Evolutionary conservation across 2,888 invertebrate species (phyloP).

Genomic region (Agrochola lychnidis): DNA sequence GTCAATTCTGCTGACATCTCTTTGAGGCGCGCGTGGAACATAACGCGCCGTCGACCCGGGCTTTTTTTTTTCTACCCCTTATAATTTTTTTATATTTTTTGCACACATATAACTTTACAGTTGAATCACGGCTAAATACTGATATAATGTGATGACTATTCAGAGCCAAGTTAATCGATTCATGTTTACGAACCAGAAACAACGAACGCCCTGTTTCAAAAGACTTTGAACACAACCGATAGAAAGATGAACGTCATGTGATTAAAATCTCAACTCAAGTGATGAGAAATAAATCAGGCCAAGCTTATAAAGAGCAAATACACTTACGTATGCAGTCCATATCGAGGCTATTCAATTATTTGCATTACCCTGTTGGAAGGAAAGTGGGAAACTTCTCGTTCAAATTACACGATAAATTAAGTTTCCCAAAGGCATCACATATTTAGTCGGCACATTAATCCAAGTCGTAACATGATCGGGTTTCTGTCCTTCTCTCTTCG

Average conservation of each 20-base stretch:
- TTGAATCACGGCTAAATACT: conserved; percentile 8
- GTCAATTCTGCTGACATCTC: too few relatives aligned
- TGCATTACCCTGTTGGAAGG: conserved; percentile 22
- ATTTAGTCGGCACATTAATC: conserved; percentile 50
- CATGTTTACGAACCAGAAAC: conserved; percentile 25
- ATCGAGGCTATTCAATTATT: conserved; percentile 29
- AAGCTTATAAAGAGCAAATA: conserved; percentile 37
- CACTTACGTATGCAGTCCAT: conserved; percentile 24
- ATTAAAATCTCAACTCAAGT: conserved; percentile 37
- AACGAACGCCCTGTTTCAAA: conserved; percentile 31
- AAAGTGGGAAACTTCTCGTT: conserved; percentile 41
- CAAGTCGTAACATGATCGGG: conserved; percentile 54
- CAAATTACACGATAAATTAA: conserved; percentile 46
- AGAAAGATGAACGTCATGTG: conserved; percentile 39
- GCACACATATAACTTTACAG: background rate
- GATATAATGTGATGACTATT: conserved; percentile 12
- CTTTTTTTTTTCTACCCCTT: background rate
- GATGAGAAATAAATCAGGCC: conserved; percentile 34
- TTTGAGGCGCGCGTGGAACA: too few relatives aligned
- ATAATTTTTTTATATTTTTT: background rate
- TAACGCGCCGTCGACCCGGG: too few relatives aligned
- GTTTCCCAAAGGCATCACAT: conserved; percentile 49
- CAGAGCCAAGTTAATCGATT: conserved; percentile 24
- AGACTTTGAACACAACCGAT: conserved; percentile 42
- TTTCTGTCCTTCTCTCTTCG: conserved; percentile 36